Base-by-base conservation (phyloP, 2,113 vertebrate species). In the Peromyscus maniculatus region DNA sequence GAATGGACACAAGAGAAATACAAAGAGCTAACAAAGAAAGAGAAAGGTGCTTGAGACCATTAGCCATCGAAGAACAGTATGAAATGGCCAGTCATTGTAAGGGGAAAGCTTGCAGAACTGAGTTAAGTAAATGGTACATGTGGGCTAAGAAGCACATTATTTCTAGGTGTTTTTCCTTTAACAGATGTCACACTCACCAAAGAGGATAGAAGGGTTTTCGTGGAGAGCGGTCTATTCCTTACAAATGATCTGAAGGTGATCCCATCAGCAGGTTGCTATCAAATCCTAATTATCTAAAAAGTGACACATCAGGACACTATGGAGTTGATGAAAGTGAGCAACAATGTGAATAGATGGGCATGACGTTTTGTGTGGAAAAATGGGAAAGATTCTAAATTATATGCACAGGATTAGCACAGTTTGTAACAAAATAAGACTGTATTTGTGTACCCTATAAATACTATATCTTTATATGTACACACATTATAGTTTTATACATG, bases 1-100 rank as follows among this genome's bases (percentile, higher is more conserved):
- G 19, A 94, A 86, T 93, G 72, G 93, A 57, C 22, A 78, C 26
- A 88, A 93, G 78, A 19, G 28, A 84, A 91, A 88, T 72, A 66
- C 2, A 91, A 95, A 75, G 36, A 96, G 36, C 49, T 78, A 89
- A 91, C 10, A 69, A 91, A 89, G 33, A 52, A 80, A 86, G 17
- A 52, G 78, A 57, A 93, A 59, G 16, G 62, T 91, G n/a, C 10
- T 96, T 84, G 59, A 49, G 7, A 46, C 79, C 77, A 92, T 31
- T 71, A 82, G 15, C 31, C 82, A 82, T 15, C 78, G 52, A 62
- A 92, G 39, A 94, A 55, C 11, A n/a, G 55, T 92, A 49, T 39
- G 75, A 49, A 84, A 77, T n/a, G 72, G 4, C 77, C 4, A 57
- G 66, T 69, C 21, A 9, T 52, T 88, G 57, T n/a, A 75, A 93